Evolutionary conservation across 2,888 invertebrate genomes (phyloP).

Genomic region (Plutella xylostella): DNA sequence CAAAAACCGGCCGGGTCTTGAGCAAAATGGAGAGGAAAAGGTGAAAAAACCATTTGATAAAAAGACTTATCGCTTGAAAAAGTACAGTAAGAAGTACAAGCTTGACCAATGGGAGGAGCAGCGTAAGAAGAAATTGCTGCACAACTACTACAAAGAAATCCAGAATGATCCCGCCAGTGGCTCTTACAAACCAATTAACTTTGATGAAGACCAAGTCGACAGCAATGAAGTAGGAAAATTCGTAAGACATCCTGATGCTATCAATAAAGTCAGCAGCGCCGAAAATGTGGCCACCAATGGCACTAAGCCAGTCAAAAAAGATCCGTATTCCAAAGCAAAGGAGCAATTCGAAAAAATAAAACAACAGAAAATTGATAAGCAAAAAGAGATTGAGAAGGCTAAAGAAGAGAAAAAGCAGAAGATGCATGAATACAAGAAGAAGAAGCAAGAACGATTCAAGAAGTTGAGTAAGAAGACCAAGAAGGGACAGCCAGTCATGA

Average conservation of each 20-base stretch:
- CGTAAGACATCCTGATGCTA: conserved; percentile 52
- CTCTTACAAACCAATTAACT: conserved; percentile 57
- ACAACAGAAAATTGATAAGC: conserved; percentile 63
- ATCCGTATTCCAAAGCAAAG: conserved; percentile 64
- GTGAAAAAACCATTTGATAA: conserved; percentile 75
- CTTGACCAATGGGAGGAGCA: conserved; percentile 76
- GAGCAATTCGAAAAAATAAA: conserved; percentile 64
- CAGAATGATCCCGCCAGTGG: conserved; percentile 52
- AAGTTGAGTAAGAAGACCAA: conserved; percentile 81
- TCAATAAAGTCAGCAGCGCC: conserved; percentile 29
- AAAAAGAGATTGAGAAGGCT: conserved; percentile 52
- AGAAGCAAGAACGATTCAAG: conserved; percentile 77
- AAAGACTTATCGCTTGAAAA: conserved; percentile 73
- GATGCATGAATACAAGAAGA: conserved; percentile 74
- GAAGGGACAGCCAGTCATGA: conserved; percentile 90
- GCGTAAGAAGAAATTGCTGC: conserved; percentile 68
- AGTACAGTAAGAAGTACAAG: conserved; percentile 78
- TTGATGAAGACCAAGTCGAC: conserved; percentile 57
- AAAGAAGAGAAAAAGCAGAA: conserved; percentile 73
- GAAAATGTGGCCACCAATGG: conserved; percentile 14
- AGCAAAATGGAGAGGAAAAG: conserved; percentile 15
- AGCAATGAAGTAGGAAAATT: conserved; percentile 36
- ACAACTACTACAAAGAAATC: conserved; percentile 68
- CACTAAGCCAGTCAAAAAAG: conserved; percentile 30
- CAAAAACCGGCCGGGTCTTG: conserved; percentile 28